A percentile compares a stretch with the other conserved stretches of the same genome.
Evolutionary conservation across 2,797 vertebrate genomes (phyloP).

Genomic region (Sciurus vulgaris): DNA sequence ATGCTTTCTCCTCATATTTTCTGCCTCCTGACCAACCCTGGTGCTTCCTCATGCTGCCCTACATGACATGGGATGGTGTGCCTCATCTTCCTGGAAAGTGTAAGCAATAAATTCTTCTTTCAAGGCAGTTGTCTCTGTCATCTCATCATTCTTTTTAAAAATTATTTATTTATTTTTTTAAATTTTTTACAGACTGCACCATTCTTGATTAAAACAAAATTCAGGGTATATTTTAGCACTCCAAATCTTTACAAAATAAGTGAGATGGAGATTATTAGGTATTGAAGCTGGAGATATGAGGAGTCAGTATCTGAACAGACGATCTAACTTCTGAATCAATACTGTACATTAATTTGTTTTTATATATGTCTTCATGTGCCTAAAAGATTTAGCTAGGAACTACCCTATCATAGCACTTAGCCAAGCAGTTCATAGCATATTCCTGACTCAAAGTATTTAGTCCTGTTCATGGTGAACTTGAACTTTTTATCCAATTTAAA

Average conservation of each 20-base stretch:
- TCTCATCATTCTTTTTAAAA: not conserved
- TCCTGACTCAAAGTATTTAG: not conserved
- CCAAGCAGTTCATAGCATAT: not conserved
- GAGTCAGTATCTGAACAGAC: not conserved
- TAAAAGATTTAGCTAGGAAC: not conserved
- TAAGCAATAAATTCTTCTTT: not conserved
- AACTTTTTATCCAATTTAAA: not conserved
- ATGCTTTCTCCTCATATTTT: not conserved
- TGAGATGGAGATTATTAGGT: not conserved
- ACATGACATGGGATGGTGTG: accelerated
- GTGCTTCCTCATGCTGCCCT: not conserved
- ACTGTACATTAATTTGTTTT: not conserved
- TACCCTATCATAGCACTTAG: not conserved
- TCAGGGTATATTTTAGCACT: not conserved
- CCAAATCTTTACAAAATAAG: not conserved
- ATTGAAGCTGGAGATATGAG: not conserved
- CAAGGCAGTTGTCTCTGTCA: not conserved
- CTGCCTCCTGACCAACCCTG: not conserved
- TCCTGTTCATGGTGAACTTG: not conserved
- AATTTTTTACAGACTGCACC: too few species aligned
- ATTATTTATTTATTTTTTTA: too few species aligned
- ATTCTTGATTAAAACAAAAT: not conserved
- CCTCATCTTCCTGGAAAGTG: not conserved
- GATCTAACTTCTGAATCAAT: not conserved
- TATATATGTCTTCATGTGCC: not conserved